Percentiles rank a stretch among this genome's conserved stretches.
phyloP scores from a whole-genome alignment of 2,888 invertebrate species.

The Eustalomyia histrio region DNA sequence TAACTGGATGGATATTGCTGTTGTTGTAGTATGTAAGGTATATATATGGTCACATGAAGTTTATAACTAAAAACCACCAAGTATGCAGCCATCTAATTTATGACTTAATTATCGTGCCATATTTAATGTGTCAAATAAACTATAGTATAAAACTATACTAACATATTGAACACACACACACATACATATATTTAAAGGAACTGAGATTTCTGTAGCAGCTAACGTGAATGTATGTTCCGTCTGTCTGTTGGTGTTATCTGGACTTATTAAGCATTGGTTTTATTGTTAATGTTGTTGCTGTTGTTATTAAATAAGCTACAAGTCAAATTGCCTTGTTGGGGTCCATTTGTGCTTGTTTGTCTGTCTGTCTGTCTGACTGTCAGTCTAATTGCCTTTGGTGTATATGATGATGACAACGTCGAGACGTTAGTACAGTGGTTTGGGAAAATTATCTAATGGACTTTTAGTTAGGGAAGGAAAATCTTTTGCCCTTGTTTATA shows the following conservation, averaged over 20 bases:
- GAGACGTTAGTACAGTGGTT: conserved; percentile 35
- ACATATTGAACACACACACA: conserved; percentile 41
- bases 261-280: conserved; percentile 72
- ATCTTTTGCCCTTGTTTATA: too few species aligned
- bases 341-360: conserved; percentile 54
- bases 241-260: conserved; percentile 56
- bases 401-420: conserved; percentile 32
- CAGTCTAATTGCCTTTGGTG: conserved; percentile 17
- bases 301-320: conserved; percentile 67
- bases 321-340: conserved; percentile 62
- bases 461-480: too few species aligned
- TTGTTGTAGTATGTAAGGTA: conserved; percentile 10
- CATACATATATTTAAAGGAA: conserved; percentile 16
- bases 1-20: not conserved
- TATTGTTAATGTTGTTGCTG: conserved; percentile 70
- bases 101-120: conserved; percentile 79
- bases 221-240: conserved; percentile 29
- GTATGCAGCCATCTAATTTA: conserved; percentile 76
- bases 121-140: conserved; percentile 80
- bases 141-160: conserved; percentile 80
- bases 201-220: conserved; percentile 49
- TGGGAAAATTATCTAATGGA: not conserved
- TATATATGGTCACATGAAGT: conserved; percentile 38
- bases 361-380: conserved; percentile 30
- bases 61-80: conserved; percentile 62